Conservation (phyloP, 1,140 invertebrate species). For the Andrena cerasifolii region DNA sequence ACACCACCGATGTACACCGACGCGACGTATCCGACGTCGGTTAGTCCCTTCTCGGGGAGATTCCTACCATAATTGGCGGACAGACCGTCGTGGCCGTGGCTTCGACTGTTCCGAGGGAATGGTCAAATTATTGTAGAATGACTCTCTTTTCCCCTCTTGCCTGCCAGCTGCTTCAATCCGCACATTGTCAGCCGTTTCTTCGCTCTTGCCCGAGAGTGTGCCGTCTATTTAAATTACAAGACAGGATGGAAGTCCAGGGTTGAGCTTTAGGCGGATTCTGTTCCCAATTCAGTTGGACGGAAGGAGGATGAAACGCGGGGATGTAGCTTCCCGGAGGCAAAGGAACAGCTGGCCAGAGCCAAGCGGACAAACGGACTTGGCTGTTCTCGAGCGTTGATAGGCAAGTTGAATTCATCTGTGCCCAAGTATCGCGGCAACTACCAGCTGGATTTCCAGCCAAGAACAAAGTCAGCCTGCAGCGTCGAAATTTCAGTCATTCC, state of each 20-base stretch:
- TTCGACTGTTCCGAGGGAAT: slow-evolving; percentile 49
- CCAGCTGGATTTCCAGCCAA: neutral
- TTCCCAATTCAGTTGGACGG: slow-evolving; percentile 20
- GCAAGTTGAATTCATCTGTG: slow-evolving; percentile 2
- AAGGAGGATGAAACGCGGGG: neutral
- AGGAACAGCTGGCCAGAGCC: no score
- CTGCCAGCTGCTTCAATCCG: neutral
- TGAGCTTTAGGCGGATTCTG: neutral
- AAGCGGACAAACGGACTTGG: no score
- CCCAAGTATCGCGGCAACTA: neutral
- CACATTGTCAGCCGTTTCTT: no score
- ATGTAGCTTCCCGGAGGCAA: no score
- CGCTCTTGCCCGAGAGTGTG: slow-evolving; percentile 12
- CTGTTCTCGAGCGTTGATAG: neutral
- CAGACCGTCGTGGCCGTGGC: slow-evolving; percentile 52
- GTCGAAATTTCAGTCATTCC: no score
- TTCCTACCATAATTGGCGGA: slow-evolving; percentile 56
- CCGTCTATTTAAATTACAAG: slow-evolving; percentile 50
- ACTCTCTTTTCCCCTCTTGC: neutral
- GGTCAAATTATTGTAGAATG: slow-evolving; percentile 52
- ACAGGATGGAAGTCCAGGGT: neutral
- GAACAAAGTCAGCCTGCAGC: no score
- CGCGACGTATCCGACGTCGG: slow-evolving; percentile 28
- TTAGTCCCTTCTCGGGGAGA: slow-evolving; percentile 47
- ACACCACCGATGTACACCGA: slow-evolving; percentile 9